Percentiles rank a stretch among this genome's conserved stretches.
Conservation (phyloP, 2,113 vertebrate genomes). For the Periophthalmodon schlosseri region DNA sequence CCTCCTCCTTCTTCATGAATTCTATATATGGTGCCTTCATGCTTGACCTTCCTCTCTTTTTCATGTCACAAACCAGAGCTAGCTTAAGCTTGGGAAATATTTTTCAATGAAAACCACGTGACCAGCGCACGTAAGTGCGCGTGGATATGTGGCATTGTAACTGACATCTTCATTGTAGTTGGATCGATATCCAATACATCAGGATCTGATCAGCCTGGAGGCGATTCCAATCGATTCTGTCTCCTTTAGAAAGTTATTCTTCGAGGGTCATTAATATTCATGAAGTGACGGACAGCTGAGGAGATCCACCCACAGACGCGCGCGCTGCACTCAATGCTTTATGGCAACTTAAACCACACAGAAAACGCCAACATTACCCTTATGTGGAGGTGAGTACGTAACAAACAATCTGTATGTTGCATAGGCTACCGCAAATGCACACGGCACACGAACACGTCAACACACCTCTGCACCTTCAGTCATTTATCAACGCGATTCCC, state of each 20-base stretch:
- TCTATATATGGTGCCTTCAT: constrained; percentile 27
- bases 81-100: constrained; percentile 29
- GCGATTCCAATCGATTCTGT: constrained; percentile 54
- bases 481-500: constrained; percentile 70
- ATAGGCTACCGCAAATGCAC: constrained; percentile 24
- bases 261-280: constrained; percentile 73
- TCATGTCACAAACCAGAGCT: constrained; percentile 24
- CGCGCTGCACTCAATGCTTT: background rate
- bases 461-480: constrained; percentile 54
- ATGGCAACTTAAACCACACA: background rate
- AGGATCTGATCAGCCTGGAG: constrained; percentile 58
- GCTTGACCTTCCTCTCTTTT: constrained; percentile 38
- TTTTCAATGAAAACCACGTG: constrained; percentile 40
- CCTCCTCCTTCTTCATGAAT: constrained; percentile 28
- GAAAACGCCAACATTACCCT: background rate
- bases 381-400: background rate
- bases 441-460: constrained; percentile 25
- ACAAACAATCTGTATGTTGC: constrained; percentile 20
- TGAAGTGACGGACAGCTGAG: constrained; percentile 57
- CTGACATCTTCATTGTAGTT: constrained; percentile 69
- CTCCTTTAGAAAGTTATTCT: constrained; percentile 41
- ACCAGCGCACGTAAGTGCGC: constrained; percentile 43
- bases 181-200: constrained; percentile 66
- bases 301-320: constrained; percentile 5
- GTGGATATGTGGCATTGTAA: constrained; percentile 50